Conservation (phyloP, 2,888 invertebrate species). For the Drosophila nigritarsus region DNA sequence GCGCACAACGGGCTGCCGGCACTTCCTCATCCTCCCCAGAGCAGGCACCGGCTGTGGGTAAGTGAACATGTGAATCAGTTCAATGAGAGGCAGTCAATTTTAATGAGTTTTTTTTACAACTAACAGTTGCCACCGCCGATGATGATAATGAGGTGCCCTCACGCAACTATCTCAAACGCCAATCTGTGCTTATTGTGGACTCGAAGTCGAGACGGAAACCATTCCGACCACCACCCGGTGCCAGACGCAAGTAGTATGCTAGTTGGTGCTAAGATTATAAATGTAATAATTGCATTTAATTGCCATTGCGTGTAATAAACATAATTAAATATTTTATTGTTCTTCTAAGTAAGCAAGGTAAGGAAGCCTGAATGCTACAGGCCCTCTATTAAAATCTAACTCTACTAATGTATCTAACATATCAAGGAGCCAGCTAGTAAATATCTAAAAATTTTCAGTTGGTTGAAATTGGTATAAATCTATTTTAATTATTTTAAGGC, state of each 20-base stretch:
- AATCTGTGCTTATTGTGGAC: constrained; percentile 93
- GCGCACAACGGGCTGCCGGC: constrained; percentile 82
- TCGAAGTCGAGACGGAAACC: constrained; percentile 92
- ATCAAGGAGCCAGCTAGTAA: not conserved
- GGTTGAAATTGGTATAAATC: not conserved
- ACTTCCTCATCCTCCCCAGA: constrained; percentile 84
- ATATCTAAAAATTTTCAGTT: not conserved
- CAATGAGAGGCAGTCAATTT: not conserved
- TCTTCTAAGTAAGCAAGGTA: not conserved
- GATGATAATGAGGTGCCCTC: constrained; percentile 95
- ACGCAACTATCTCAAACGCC: constrained; percentile 91
- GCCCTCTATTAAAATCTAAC: too few species aligned
- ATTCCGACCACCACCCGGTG: constrained; percentile 85
- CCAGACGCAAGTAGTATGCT: constrained; percentile 60
- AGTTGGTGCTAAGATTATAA: not conserved
- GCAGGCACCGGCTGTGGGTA: constrained; percentile 83
- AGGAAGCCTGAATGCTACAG: not conserved
- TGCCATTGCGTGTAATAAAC: not conserved
- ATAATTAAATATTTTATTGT: not conserved
- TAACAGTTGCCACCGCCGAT: constrained; percentile 87
- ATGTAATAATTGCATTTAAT: constrained; percentile 1
- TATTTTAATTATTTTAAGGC: not conserved
- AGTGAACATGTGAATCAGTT: constrained; percentile 11
- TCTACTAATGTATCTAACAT: not conserved
- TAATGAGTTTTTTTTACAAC: constrained; percentile 7